A percentile compares a stretch with the other conserved stretches of the same genome.
These are phyloP conservation scores for Prosopocoilus inquinatus DNA, from an alignment of 2,888 invertebrate genomes.

Conservation along the genomic window DNA sequence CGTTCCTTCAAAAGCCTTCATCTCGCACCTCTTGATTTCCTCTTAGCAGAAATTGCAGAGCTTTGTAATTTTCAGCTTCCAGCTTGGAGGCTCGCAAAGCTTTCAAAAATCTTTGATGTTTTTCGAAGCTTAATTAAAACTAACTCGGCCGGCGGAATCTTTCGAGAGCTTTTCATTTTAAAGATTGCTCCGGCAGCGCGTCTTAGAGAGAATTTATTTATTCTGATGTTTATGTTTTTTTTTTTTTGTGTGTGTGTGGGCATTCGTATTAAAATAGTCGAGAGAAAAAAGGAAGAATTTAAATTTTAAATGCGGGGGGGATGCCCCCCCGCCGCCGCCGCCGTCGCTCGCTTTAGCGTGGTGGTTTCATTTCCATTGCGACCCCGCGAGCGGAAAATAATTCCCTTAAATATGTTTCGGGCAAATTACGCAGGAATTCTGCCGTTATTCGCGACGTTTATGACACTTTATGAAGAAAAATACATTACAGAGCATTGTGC, in stretches of 20 bases:
- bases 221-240: too few species aligned
- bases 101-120: conserved; percentile 23
- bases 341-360: too few species aligned
- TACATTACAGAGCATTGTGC: conserved; percentile 40
- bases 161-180: not conserved
- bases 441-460: conserved; percentile 32
- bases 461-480: conserved; percentile 38
- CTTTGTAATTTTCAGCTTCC: conserved; percentile 27
- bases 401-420: conserved; percentile 16
- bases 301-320: too few species aligned
- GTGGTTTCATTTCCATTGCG: too few species aligned
- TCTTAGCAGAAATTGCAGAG: conserved; percentile 23
- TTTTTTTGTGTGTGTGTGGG: too few species aligned
- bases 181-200: too few species aligned
- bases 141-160: not conserved
- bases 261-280: too few species aligned
- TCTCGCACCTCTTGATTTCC: conserved; percentile 28
- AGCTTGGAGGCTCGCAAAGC: conserved; percentile 11
- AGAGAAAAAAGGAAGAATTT: too few species aligned
- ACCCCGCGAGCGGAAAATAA: conserved; percentile 18
- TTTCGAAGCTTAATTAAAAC: conserved; percentile 22
- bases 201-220: too few species aligned
- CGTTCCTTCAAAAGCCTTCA: not conserved
- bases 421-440: conserved; percentile 28
- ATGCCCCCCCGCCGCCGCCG: too few species aligned